Base-by-base conservation (phyloP, 2,888 invertebrate genomes). In the Spatulosminthurus flaviceps region DNA sequence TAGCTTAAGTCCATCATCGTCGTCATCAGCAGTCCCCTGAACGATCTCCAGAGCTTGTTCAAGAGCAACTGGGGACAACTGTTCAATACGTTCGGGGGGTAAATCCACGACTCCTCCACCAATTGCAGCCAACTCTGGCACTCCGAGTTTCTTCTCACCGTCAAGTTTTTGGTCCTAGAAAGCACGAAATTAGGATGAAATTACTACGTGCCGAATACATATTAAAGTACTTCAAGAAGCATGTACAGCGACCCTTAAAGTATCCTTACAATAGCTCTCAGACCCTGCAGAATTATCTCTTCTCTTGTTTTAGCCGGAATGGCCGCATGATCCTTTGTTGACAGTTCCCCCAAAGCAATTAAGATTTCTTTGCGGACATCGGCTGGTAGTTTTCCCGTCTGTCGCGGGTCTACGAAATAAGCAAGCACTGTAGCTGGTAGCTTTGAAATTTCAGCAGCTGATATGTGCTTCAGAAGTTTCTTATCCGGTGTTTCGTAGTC, bases 261-360 rank as follows among this genome's bases (percentile, higher is more conserved):
- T 43, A 2, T 22, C 51, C 61, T 64, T 74, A 79, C 82, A 75
- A 84, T 74, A 66, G 83, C 84, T 61, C 79, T 82, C 41, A 84
- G 64, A 78, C 83, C 84, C 51, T 84, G 84, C 13, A 83, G 78
- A 79, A 84, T 82, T 41, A 84, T 84, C 75, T 83, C 83, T 75
- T 84, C 83, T 28, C 84, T 61, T 0, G 84, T 84, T 43, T 82
- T 83, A 34, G 79, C 78, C 13, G 84, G 84, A 75, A 84, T 83
- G 4, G 79, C 26, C 0, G 83, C 83, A 75, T 83, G 81, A 66
- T 84, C 84, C 70, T 84, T 84, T 19, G 83, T 81, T n/a, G 81
- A 81, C 1, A 84, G 75, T 60, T 83, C 83, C n/a, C 84, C 84
- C 79, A 84, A 69, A 5, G 84, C 84, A 77, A 84, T 83, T 83